Percentiles rank a stretch among this genome's conserved stretches.
Evolutionary conservation across 2,888 invertebrate genomes (phyloP).

Genomic region (Eupithecia inturbata): DNA sequence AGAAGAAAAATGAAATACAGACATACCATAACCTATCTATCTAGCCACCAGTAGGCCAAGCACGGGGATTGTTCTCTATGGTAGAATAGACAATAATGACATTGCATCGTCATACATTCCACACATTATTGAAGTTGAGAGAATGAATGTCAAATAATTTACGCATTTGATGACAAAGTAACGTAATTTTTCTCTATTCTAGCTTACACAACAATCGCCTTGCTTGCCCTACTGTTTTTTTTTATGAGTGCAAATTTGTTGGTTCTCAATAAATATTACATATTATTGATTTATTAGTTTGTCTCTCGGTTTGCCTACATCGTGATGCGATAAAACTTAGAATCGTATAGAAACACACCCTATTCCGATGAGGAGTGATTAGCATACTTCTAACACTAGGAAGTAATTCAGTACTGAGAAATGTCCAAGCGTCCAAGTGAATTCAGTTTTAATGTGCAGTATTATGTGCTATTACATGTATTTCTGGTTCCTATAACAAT

Average conservation of each 20-base stretch:
- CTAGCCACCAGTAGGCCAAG: background rate
- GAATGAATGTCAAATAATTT: too few relatives aligned
- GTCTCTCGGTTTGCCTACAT: background rate
- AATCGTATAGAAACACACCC: background rate
- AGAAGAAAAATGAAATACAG: too few relatives aligned
- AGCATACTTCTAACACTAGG: slow-evolving; percentile 21
- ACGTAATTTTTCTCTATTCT: too few relatives aligned
- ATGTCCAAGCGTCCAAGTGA: background rate
- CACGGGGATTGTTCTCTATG: too few relatives aligned
- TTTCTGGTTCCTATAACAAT: background rate
- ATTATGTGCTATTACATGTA: background rate
- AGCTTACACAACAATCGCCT: too few relatives aligned
- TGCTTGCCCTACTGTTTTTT: too few relatives aligned
- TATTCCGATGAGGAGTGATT: slow-evolving; percentile 6
- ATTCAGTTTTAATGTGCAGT: slow-evolving; percentile 8
- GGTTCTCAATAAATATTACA: too few relatives aligned
- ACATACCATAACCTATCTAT: background rate
- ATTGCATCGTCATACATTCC: too few relatives aligned
- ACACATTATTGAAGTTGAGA: too few relatives aligned
- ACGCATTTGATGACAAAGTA: too few relatives aligned
- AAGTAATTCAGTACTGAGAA: slow-evolving; percentile 18
- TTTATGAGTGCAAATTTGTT: too few relatives aligned
- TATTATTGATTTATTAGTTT: background rate
- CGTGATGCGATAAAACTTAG: background rate
- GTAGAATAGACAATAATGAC: too few relatives aligned